These are phyloP conservation scores for Platycheirus rosarum DNA, from an alignment of 2,888 invertebrate species.

Conservation along the genomic window DNA sequence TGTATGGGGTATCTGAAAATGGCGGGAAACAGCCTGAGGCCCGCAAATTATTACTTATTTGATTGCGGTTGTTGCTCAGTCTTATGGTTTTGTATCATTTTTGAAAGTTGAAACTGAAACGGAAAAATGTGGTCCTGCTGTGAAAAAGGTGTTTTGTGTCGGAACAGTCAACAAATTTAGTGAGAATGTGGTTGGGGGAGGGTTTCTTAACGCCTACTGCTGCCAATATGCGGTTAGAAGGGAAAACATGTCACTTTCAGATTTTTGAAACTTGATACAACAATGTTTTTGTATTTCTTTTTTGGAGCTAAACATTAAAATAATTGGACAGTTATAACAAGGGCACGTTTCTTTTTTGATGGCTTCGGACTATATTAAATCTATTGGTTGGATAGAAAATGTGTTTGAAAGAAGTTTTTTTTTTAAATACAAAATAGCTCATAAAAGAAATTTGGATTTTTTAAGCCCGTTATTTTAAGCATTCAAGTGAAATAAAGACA, in stretches of 20 bases:
- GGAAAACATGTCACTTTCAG: constrained; percentile 64
- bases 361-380: too few species aligned
- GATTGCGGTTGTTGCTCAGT: constrained; percentile 54
- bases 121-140: constrained; percentile 43
- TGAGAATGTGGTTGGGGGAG: constrained; percentile 1
- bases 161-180: constrained; percentile 3
- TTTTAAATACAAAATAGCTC: too few species aligned
- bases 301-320: background rate
- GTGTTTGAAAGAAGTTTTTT: too few species aligned
- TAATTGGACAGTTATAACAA: background rate
- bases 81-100: constrained; percentile 31
- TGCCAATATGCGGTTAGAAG: constrained; percentile 5
- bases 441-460: too few species aligned
- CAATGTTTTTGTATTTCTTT: background rate
- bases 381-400: too few species aligned
- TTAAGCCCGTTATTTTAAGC: too few species aligned
- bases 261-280: constrained; percentile 34
- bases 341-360: too few species aligned
- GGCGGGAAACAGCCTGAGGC: constrained; percentile 67
- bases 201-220: constrained; percentile 50
- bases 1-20: constrained; percentile 44
- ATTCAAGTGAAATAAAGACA: too few species aligned
- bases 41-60: constrained; percentile 49
- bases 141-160: constrained; percentile 59
- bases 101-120: constrained; percentile 61